Evolutionary conservation across 2,888 invertebrate genomes (phyloP), one percentile per base, ranked within the genome.

Genomic region (Smittia sp.): DNA sequence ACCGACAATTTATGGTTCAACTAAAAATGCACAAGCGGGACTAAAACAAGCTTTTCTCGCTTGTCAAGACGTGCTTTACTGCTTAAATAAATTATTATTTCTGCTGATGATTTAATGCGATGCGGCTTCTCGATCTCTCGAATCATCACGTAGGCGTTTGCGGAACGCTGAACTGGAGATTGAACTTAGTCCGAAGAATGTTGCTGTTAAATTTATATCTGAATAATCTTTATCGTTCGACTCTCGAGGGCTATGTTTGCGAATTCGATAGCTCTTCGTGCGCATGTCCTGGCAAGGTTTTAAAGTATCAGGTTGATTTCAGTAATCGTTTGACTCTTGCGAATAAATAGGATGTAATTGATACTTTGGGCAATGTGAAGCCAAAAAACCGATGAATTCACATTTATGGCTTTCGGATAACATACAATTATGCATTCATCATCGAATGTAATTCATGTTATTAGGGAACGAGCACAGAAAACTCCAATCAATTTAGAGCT

Each of bases 61-160:
- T 46, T 1, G 15, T 46, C 15, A 15, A n/a, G n/a, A 46, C 46
- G 46, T 46, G 46, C 46, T 46, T 46, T 13, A 15, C 46, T 13
- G 46, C n/a, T 46, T 46, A 46, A n/a, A 46, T 46, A 46, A 46
- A 15, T 46, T 46, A 46, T 46, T 46, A 46, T 46, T 46, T 46
- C 3, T n/a, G 46, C 15, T 46, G 2, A 46, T 46, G 46, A 46
- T 46, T 46, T 46, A 46, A 46, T 46, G 46, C 46, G 15, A 6
- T 32, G 32, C 32, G 32, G 32, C 32, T 32, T 32, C 32, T 32
- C 32, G 32, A 32, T 32, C 3, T n/a, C n/a, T 46, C 46, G 15
- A 15, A 11, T 46, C 11, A 46, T 46, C 46, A 46, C 46, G 46
- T 46, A 46, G 46, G 32, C 32, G 32, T 32, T 32, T 32, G 32